Base-by-base conservation (phyloP, 2,888 invertebrate species). In the Ormia ochracea region DNA sequence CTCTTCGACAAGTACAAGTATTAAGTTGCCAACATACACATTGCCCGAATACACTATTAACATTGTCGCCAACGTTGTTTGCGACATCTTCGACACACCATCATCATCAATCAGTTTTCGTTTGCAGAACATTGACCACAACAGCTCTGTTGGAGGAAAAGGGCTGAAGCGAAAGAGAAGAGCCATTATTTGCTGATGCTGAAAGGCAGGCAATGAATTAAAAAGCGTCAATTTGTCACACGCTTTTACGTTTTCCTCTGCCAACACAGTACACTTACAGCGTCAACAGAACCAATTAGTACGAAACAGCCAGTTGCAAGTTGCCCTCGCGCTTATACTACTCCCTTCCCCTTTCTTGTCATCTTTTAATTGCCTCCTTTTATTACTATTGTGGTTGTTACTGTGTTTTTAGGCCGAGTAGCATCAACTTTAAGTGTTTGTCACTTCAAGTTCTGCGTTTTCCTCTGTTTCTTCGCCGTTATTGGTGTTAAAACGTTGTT, bases 181-280 rank as follows among this genome's bases (percentile, higher is more conserved):
- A 50, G 14, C 7, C 36, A 61, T 73, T 76, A 82, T 77, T 82
- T 78, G 76, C 76, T 82, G 83, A 72, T 83, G 84, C 82, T 80
- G 82, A 69, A 72, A 72, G 59, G 63, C 65, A 70, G 69, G 69
- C 69, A 78, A 78, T 75, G 80, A 87, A 86, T 87, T 86, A 87
- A 87, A 87, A 86, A 87, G 87, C 87, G 86, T 87, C 87, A 87
- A 87, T 87, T 87, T 87, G 87, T 87, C 87, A 87, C 86, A 86
- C 85, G 82, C 82, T 83, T 82, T 82, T 84, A 82, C 72, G 63
- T 66, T 17, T 54, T 66, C 21, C 17, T 26, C 21, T n/a, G 21
- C 36, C 2, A 68, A 56, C 38, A 4, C 38, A 31, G 21, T 23
- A 2, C 12, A 33, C 23, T 28, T 21, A 6, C 21, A 52, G 61